Percentiles rank a stretch among this genome's conserved stretches.
Evolutionary conservation across 2,797 vertebrate species (phyloP).

Genomic region (Phrynocephalus forsythii): DNA sequence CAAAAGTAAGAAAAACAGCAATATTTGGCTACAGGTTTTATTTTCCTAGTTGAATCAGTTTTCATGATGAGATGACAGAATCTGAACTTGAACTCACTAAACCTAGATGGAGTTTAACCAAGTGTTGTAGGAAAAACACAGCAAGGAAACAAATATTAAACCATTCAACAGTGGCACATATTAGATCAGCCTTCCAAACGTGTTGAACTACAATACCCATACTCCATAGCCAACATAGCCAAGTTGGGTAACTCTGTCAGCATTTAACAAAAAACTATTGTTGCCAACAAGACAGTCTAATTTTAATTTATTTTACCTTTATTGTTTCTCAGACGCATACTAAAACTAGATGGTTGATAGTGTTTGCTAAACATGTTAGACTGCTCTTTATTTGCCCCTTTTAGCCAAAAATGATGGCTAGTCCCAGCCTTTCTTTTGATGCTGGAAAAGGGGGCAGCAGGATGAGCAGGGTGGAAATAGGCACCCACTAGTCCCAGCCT

Average conservation of each 20-base stretch:
- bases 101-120: neutral
- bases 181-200: neutral
- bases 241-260: neutral
- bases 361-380: neutral
- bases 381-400: neutral
- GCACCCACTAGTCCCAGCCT: too few species aligned
- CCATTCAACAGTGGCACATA: neutral
- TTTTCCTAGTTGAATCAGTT: neutral
- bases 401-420: too few species aligned
- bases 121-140: neutral
- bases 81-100: neutral
- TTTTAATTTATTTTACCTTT: neutral
- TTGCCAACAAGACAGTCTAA: neutral
- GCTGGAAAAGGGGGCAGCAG: too few species aligned
- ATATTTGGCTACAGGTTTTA: neutral
- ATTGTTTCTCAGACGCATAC: neutral
- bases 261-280: neutral
- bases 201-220: too few species aligned
- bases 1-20: neutral
- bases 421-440: too few species aligned
- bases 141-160: neutral
- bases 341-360: neutral
- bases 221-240: neutral
- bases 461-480: too few species aligned
- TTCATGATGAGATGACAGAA: neutral